phyloP scores from a whole-genome alignment of 2,888 invertebrate genomes.

The Agrilus biguttatus region DNA sequence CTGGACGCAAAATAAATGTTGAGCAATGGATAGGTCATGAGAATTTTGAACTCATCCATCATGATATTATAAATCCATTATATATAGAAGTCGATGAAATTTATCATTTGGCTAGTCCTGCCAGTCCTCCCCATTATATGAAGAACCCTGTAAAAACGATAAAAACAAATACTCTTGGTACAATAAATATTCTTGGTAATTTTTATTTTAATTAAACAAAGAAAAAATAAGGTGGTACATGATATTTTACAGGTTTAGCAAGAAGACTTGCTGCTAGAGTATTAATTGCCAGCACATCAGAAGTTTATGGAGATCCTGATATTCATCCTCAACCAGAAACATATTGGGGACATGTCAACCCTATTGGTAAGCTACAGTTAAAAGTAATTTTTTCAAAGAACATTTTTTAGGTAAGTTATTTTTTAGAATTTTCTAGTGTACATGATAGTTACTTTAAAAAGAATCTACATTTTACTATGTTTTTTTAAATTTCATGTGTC shows the following conservation, averaged over 20 bases:
- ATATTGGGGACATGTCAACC: constrained; percentile 99
- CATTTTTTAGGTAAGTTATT: neutral
- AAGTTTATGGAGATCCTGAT: constrained; percentile 97
- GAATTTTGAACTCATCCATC: constrained; percentile 97
- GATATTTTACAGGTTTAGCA: constrained; percentile 55
- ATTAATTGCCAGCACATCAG: constrained; percentile 94
- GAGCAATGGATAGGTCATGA: constrained; percentile 99
- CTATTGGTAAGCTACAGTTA: constrained; percentile 52
- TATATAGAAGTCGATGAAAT: constrained; percentile 97
- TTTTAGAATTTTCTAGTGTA: neutral
- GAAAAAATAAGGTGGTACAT: neutral
- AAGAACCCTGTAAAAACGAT: constrained; percentile 98
- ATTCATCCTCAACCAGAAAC: constrained; percentile 96
- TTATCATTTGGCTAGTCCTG: constrained; percentile 97
- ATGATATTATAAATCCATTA: constrained; percentile 95
- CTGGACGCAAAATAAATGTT: constrained; percentile 90
- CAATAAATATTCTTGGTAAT: constrained; percentile 80
- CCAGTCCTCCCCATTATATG: constrained; percentile 99
- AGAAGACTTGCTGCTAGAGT: constrained; percentile 85
- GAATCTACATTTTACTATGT: too few relatives aligned
- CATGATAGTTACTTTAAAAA: neutral
- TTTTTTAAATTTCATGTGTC: too few relatives aligned
- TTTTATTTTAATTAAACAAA: constrained; percentile 3
- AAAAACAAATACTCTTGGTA: constrained; percentile 95
- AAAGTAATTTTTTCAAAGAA: neutral